Evolutionary conservation across 2,888 invertebrate genomes (phyloP), one percentile per base, ranked within the genome.

Genomic region (Agrochola macilenta): DNA sequence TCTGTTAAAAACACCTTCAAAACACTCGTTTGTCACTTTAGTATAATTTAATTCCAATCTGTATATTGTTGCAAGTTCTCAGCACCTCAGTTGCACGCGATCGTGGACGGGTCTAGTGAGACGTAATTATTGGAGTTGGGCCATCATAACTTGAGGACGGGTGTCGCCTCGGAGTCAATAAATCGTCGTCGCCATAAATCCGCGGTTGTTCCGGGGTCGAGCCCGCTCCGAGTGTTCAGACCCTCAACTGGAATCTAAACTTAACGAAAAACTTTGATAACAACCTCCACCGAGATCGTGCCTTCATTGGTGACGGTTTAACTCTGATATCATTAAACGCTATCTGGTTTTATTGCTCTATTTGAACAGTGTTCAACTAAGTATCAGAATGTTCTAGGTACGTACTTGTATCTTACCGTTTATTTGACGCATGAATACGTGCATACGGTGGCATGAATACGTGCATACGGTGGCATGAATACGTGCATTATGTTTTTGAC

Each of bases 251-350:
- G 78, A 88, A 83, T 82, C 79, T 81, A 83, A 88, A 88, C 85
- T 89, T 84, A 52, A 66, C 69, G 77, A 83, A 81, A 86, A 87
- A 88, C 82, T 87, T 88, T 60, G 74, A 64, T 83, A 89, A 88
- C 87, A 82, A 85, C 80, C 79, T 69, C 68, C 64, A 69, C 52
- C 70, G 70, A 52, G n/a, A 63, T 61, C 58, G 26, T 66, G 79
- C 60, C 57, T 76, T 49, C 73, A 54, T 35, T 64, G 69, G 69
- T 74, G 46, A 61, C 69, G 70, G 72, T 80, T 87, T 52, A 23
- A 74, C 83, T 83, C 78, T 43, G 76, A 74, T 74, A 76, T 81
- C 78, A 80, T 87, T 84, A 82, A 85, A 84, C 86, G 86, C 79
- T 80, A 69, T 82, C 66, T 81, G 80, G 75, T 85, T 88, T 87